Conservation (phyloP, 2,888 invertebrate species). For the Vesta saturnalis region DNA sequence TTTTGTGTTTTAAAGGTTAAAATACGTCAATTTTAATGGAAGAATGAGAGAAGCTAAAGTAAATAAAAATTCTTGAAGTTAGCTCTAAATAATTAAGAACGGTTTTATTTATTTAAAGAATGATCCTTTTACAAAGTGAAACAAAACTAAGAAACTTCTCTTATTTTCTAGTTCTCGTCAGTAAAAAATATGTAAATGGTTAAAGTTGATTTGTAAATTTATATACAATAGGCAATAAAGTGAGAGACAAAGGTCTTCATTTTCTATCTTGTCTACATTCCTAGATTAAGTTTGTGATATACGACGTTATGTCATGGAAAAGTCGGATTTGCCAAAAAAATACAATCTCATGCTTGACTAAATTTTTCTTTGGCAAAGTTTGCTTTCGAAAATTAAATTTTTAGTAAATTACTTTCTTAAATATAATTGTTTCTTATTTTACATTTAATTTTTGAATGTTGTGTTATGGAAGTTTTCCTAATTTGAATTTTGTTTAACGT, state of each 20-base stretch:
- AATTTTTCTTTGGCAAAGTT: slow-evolving; percentile 17
- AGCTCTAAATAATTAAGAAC: too few relatives aligned
- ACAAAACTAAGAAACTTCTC: slow-evolving; percentile 2
- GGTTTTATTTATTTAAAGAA: too few relatives aligned
- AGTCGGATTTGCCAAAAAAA: slow-evolving; percentile 18
- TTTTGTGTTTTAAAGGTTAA: too few relatives aligned
- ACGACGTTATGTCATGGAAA: slow-evolving; percentile 22
- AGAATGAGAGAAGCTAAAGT: too few relatives aligned
- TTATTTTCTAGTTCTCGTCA: background rate
- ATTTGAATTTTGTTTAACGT: too few relatives aligned
- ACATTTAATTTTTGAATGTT: too few relatives aligned
- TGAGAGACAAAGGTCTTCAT: slow-evolving; percentile 13
- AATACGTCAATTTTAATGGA: too few relatives aligned
- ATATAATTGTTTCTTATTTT: slow-evolving; percentile 2
- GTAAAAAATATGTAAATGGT: background rate
- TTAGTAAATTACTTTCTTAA: background rate
- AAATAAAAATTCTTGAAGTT: too few relatives aligned
- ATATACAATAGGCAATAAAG: background rate
- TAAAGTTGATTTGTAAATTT: slow-evolving; percentile 10
- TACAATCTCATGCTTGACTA: slow-evolving; percentile 16
- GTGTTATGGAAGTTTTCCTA: background rate
- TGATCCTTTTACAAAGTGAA: background rate
- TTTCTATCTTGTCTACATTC: slow-evolving; percentile 27
- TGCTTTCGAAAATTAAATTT: background rate
- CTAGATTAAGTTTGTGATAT: slow-evolving; percentile 30